Conservation (phyloP, 2,113 vertebrate genomes). For the Perca fluviatilis region DNA sequence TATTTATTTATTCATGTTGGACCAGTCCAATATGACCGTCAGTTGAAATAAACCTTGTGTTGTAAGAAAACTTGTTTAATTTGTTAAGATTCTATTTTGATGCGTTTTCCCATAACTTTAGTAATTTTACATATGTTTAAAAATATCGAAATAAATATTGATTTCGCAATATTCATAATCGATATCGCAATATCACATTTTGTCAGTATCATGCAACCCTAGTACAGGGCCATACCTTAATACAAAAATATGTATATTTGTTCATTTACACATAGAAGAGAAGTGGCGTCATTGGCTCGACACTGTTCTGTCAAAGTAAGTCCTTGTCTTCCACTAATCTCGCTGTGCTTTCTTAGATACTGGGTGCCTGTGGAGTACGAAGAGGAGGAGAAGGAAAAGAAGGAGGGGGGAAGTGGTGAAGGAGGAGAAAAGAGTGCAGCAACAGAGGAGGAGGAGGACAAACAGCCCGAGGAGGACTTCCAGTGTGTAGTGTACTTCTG, state of each 20-base stretch:
- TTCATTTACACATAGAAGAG: not conserved
- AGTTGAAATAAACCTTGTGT: too few relatives aligned
- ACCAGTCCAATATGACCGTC: too few relatives aligned
- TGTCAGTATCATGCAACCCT: too few relatives aligned
- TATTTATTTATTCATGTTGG: too few relatives aligned
- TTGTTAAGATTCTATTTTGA: too few relatives aligned
- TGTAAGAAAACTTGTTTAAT: too few relatives aligned
- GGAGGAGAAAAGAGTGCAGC: constrained; percentile 71
- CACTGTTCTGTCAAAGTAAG: not conserved
- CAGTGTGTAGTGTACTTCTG: constrained; percentile 99
- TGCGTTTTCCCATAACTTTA: too few relatives aligned
- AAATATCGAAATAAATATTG: too few relatives aligned
- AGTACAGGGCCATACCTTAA: not conserved
- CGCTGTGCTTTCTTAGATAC: constrained; percentile 84
- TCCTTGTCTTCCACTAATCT: not conserved
- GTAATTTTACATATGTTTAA: too few relatives aligned
- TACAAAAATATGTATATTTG: not conserved
- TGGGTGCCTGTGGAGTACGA: constrained; percentile 97
- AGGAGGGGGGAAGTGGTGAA: constrained; percentile 51
- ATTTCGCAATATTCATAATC: too few relatives aligned
- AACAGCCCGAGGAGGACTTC: constrained; percentile 96
- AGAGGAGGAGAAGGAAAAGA: constrained; percentile 82
- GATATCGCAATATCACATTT: too few relatives aligned
- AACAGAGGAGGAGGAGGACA: constrained; percentile 89
- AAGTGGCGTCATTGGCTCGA: not conserved